phyloP scores from a whole-genome alignment of 2,797 vertebrate species.

The Simalia tracyae region DNA sequence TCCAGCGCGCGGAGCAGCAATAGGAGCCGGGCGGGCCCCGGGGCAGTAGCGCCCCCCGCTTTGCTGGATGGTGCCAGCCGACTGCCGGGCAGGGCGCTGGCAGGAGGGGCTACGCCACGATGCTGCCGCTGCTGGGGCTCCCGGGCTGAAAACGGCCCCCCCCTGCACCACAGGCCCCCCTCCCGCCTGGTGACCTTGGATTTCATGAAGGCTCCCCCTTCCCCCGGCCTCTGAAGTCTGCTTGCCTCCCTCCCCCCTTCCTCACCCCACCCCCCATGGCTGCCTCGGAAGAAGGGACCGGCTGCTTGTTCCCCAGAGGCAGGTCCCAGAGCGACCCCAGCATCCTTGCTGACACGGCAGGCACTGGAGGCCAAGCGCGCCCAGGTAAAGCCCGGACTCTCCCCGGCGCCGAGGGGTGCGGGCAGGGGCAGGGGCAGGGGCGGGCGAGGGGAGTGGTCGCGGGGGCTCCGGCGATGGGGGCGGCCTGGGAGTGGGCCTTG shows the following conservation, averaged over 20 bases:
- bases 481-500: background rate
- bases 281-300: constrained; percentile 81
- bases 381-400: constrained; percentile 75
- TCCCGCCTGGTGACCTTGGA: constrained; percentile 73
- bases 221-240: constrained; percentile 53
- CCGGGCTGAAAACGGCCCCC: constrained; percentile 50
- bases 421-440: background rate
- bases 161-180: constrained; percentile 8
- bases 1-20: background rate
- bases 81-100: background rate
- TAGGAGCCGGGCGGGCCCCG: background rate
- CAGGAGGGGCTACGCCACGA: constrained; percentile 32
- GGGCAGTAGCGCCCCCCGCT: background rate
- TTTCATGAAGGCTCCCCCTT: constrained; percentile 64
- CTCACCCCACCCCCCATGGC: constrained; percentile 80
- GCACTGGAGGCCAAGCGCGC: constrained; percentile 74
- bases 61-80: constrained; percentile 31
- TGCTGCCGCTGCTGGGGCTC: constrained; percentile 50
- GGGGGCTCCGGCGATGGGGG: background rate
- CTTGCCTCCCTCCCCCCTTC: background rate
- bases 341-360: constrained; percentile 81
- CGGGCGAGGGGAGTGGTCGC: background rate
- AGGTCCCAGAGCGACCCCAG: constrained; percentile 95
- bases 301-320: constrained; percentile 85
- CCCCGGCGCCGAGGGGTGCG: background rate